phyloP scores from a whole-genome alignment of 2,113 vertebrate genomes.

The Piliocolobus tephrosceles region DNA sequence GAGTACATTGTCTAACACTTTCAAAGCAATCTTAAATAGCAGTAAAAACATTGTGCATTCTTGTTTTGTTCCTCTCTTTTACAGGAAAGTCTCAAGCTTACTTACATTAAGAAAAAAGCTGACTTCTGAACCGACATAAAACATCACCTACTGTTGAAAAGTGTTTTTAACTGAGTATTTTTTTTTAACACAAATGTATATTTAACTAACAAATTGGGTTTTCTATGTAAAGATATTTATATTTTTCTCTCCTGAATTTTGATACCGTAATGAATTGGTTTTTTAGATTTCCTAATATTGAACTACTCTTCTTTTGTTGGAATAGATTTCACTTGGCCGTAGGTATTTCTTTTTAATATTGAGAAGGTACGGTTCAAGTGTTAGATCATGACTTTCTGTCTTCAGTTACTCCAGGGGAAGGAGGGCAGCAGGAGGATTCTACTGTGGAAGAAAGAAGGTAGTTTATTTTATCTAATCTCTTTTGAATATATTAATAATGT shows the following conservation, averaged over 20 bases:
- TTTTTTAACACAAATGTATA: not conserved
- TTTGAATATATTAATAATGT: not conserved
- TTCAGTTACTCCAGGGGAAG: not conserved
- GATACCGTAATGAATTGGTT: not conserved
- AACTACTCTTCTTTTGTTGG: not conserved
- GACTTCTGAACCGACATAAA: not conserved
- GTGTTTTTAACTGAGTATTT: not conserved
- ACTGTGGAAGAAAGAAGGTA: not conserved
- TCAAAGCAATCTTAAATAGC: not conserved
- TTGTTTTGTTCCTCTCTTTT: not conserved
- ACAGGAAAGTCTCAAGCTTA: not conserved
- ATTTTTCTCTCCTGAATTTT: not conserved
- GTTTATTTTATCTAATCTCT: not conserved
- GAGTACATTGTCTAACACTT: not conserved
- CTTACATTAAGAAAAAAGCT: not conserved
- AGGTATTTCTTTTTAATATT: not conserved
- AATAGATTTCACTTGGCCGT: not conserved
- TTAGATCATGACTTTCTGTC: not conserved
- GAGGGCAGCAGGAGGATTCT: too few species aligned
- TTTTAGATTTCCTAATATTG: not conserved
- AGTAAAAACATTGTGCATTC: not conserved
- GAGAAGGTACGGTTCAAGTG: not conserved
- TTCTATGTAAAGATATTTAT: not conserved
- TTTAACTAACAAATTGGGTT: not conserved
- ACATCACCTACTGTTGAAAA: not conserved